These are phyloP conservation scores for Cryptocheilus praepositus DNA, from an alignment of 2,888 invertebrate species.

Conservation along the genomic window DNA sequence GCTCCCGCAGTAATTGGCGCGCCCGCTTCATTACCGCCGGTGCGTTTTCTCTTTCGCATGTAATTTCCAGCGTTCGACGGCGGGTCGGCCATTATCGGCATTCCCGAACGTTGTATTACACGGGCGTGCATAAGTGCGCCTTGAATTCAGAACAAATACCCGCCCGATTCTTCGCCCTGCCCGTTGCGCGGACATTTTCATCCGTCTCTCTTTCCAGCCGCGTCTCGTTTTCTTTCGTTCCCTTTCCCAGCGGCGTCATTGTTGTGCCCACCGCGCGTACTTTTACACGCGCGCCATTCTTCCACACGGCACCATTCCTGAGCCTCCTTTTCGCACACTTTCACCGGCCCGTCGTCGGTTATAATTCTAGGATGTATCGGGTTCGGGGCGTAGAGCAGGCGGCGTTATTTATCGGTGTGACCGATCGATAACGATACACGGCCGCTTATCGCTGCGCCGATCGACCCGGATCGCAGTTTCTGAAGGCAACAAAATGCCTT, in stretches of 20 bases:
- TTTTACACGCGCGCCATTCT: slow-evolving; percentile 45
- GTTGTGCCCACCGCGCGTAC: slow-evolving; percentile 40
- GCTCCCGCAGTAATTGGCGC: slow-evolving; percentile 13
- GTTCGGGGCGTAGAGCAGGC: slow-evolving; percentile 22
- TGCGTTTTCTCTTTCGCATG: slow-evolving; percentile 45
- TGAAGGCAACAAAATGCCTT: slow-evolving; percentile 11
- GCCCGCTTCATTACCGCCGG: slow-evolving; percentile 32
- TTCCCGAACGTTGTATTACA: slow-evolving; percentile 15
- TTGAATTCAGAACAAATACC: background rate
- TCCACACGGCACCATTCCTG: slow-evolving; percentile 44
- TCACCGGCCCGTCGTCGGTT: slow-evolving; percentile 59
- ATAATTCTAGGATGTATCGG: slow-evolving; percentile 33
- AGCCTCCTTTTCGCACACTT: slow-evolving; percentile 65
- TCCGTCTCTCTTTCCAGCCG: slow-evolving; percentile 4
- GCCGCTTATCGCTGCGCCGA: slow-evolving; percentile 27
- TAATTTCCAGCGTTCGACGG: slow-evolving; percentile 22
- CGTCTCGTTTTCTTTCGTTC: slow-evolving; percentile 46
- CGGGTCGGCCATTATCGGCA: slow-evolving; percentile 28
- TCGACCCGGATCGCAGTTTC: slow-evolving; percentile 2
- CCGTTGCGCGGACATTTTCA: too few relatives aligned
- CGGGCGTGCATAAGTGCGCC: background rate
- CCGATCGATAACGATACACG: slow-evolving; percentile 31
- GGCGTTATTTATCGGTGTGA: slow-evolving; percentile 8
- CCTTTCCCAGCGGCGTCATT: slow-evolving; percentile 60
- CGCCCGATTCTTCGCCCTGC: background rate